Conservation (phyloP, 2,797 vertebrate genomes). For the Falco concolor region DNA sequence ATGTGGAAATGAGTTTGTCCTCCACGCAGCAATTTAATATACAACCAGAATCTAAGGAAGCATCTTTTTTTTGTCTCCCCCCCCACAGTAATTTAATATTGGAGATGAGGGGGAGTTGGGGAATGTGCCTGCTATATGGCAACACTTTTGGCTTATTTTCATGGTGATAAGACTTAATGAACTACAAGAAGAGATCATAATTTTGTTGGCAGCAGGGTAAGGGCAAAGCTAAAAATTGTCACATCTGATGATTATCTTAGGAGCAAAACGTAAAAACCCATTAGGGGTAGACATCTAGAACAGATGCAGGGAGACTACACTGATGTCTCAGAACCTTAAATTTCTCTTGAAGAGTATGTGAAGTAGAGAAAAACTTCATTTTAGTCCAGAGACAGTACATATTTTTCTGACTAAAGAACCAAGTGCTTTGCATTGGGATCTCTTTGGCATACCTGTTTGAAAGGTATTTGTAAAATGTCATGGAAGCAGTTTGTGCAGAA, state of each 20-base stretch:
- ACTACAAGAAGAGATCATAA: not conserved
- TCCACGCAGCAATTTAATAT: not conserved
- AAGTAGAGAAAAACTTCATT: not conserved
- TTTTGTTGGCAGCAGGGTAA: constrained; percentile 27
- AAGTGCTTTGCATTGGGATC: not conserved
- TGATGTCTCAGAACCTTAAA: not conserved
- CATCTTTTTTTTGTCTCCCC: not conserved
- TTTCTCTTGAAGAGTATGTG: not conserved
- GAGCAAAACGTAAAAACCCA: not conserved
- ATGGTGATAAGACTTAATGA: not conserved
- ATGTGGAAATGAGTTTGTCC: not conserved
- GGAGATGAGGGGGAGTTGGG: not conserved
- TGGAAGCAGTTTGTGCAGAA: not conserved
- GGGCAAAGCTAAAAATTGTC: constrained; percentile 18
- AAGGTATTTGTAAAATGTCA: not conserved
- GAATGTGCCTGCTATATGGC: not conserved
- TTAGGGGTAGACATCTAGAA: not conserved
- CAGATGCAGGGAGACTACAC: not conserved
- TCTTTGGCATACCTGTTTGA: not conserved
- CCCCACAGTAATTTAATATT: not conserved
- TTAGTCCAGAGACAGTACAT: not conserved
- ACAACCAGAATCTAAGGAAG: not conserved
- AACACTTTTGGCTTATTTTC: not conserved
- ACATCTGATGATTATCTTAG: not conserved
- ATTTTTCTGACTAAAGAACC: not conserved